Evolutionary conservation across 2,888 invertebrate genomes (phyloP), one percentile per base, ranked within the genome.

Genomic region (Lasioglossum lativentre): DNA sequence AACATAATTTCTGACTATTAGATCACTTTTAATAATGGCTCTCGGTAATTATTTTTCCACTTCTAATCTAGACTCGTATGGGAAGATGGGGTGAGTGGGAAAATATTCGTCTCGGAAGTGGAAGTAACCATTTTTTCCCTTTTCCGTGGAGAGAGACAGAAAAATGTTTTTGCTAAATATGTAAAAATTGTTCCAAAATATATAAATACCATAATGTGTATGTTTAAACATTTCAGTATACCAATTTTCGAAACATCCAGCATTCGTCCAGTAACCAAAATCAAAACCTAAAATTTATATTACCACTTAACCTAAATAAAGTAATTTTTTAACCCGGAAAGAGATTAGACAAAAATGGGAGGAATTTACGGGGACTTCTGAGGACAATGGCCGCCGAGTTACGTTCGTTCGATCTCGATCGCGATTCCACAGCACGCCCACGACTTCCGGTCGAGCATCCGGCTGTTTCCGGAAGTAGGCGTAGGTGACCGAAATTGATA

Each of bases 401-500:
- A 59, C 30, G 56, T 45, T 23, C 70, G 19, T 30, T n/a, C 68
- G 52, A 89, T 82, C 40, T 71, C 74, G 86, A 89, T 89, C 86
- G 34, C 68, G 78, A 86, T 83, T 47, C 70, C 38, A 12, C 68
- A 34, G 56, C 75, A 81, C 63, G 80, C 88, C 90, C 83, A 86
- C 90, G 78, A 42, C 78, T 71, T 88, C 89, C 89, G 82, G 42
- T 38, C 59, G 75, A 40, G 38, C 84, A 82, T 90, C 88, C 89
- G 81, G 86, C 45, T 12, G 63, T 23, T 79, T 75, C 87, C 85
- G 90, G 90, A 90, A 88, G 87, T 90, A 83, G 87, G 90, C 87
- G 90, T 89, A 80, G 88, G 80, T 82, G 88, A 81, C 86, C 85
- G 86, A 86, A 90, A 86, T 86, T 88, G 90, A 90, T 90, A 89